phyloP scores from a whole-genome alignment of 2,113 vertebrate species.

The Spermophilus dauricus region DNA sequence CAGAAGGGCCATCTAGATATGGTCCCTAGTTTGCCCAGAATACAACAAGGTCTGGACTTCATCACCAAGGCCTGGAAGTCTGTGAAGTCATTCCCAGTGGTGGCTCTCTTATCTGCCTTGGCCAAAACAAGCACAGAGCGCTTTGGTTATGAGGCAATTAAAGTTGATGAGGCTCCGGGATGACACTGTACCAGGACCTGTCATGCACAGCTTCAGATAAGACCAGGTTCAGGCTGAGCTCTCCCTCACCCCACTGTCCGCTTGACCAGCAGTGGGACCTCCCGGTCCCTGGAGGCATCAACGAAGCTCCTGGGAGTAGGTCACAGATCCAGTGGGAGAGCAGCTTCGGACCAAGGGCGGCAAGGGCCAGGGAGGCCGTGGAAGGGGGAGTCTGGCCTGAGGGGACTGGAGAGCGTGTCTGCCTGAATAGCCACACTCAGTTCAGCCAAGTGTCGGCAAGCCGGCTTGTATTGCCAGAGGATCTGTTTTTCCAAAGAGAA shows the following conservation, averaged over 20 bases:
- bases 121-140: conserved; percentile 44
- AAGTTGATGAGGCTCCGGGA: conserved; percentile 56
- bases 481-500: not conserved
- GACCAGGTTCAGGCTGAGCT: not conserved
- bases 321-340: not conserved
- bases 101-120: conserved; percentile 36
- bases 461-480: not conserved
- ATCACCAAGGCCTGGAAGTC: not conserved
- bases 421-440: not conserved
- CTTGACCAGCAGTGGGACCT: not conserved
- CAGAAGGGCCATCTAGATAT: not conserved
- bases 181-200: not conserved
- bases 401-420: not conserved
- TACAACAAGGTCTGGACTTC: conserved; percentile 47
- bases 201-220: not conserved
- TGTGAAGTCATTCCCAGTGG: conserved; percentile 43
- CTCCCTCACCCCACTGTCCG: not conserved
- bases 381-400: not conserved
- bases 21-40: not conserved
- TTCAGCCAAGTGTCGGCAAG: conserved; percentile 7
- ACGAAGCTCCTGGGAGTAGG: not conserved
- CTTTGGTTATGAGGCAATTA: not conserved
- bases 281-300: not conserved
- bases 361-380: not conserved
- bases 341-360: not conserved